Base-by-base conservation (phyloP, 2,797 vertebrate genomes). In the Philypnodon macrostomus region DNA sequence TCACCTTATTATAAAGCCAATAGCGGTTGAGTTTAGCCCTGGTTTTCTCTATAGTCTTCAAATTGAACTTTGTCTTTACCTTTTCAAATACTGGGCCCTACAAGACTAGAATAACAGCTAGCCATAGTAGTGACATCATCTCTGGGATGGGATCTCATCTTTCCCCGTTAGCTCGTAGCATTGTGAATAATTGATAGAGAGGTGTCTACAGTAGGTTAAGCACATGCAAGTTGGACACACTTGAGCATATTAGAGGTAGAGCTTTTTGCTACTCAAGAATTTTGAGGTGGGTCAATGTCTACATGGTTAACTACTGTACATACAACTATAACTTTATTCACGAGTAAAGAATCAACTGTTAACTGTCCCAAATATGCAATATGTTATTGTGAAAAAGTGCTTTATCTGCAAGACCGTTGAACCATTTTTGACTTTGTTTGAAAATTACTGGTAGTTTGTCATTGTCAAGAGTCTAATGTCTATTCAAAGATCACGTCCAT, bases 131-230 rank as follows among this genome's bases (percentile, higher is more conserved):
- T 54, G 41, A 62, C 5, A 58, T 68, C 70, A 47, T 55, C 48
- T 53, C 45, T 2, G 2, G 16, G 10, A 42, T 2, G 2, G 16
- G 10, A 14, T 63, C 67, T 83, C 67, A 65, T 47, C 50, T 83
- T 80, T 71, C 71, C 34, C 38, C 39, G 37, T 14, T 41, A 40
- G 51, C 55, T 64, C 64, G 47, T 51, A 30, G 10, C n/a, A 0
- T 12, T 44, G 34, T 87, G 54, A 84, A 79, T 82, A 75, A 84
- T 81, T 81, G 27, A 86, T 52, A 16, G 12, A 10, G 17, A 15
- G 42, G 31, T 29, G 61, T 51, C 53, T 42, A 11, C 9, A 21
- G 53, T 23, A 24, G 37, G 4, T 18, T 30, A 47, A 48, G 19
- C 19, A 8, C 42, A n/a, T 15, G 21, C 19, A n/a, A 36, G 12